Evolutionary conservation across 2,797 vertebrate species (phyloP).

Genomic region (Botia almorhae): DNA sequence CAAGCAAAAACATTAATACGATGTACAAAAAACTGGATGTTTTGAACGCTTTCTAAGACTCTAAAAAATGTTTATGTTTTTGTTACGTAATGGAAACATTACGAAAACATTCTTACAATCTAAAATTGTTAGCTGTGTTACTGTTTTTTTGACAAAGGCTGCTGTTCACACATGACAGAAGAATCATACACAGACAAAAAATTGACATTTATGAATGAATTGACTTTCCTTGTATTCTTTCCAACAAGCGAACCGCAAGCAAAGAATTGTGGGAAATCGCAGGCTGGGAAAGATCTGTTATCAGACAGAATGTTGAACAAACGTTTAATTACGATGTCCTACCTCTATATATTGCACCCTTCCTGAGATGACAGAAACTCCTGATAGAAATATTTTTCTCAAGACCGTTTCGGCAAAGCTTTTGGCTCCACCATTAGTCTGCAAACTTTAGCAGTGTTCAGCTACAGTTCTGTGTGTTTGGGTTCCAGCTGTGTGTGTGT

Average conservation of each 20-base stretch:
- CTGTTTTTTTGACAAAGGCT: neutral
- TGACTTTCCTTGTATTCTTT: neutral
- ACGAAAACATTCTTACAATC: neutral
- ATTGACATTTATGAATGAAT: no score
- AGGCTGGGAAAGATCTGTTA: neutral
- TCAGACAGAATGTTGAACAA: neutral
- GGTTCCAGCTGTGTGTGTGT: neutral
- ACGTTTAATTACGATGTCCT: neutral
- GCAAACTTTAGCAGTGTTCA: neutral
- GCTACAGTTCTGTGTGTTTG: slow-evolving; percentile 26
- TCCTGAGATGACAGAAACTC: neutral
- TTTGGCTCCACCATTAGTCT: neutral
- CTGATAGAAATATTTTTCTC: neutral
- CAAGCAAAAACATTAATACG: no score
- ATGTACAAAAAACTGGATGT: no score
- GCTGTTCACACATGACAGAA: neutral
- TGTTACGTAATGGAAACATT: no score
- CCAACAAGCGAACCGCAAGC: neutral
- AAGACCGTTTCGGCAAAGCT: neutral
- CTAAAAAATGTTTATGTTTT: no score
- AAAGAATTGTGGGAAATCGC: neutral
- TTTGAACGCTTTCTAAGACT: no score
- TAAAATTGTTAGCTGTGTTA: neutral
- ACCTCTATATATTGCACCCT: neutral
- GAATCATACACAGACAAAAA: neutral